A percentile compares a stretch with the other conserved stretches of the same genome.
Conservation (phyloP, 2,113 vertebrate genomes). For the Odobenus rosmarus region DNA sequence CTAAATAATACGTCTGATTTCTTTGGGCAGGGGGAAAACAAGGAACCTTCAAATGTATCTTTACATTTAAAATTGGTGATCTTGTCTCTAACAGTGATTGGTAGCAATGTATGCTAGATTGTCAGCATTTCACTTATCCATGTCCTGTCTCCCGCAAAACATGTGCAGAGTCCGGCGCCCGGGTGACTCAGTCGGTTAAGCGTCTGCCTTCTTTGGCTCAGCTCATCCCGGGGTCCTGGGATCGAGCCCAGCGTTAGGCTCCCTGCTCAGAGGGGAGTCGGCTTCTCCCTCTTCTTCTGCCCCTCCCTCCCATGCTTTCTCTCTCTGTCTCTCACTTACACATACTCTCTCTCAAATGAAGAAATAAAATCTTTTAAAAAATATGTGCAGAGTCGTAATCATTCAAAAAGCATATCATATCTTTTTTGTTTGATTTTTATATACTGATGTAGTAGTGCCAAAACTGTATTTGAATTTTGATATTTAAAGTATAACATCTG, state of each 20-base stretch:
- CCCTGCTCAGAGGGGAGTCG: not conserved
- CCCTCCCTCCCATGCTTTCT: not conserved
- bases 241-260: accelerated
- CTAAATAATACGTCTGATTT: not conserved
- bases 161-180: not conserved
- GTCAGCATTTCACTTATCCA: constrained; percentile 4
- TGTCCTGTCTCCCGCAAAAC: not conserved
- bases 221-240: not conserved
- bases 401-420: not conserved
- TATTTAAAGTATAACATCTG: not conserved
- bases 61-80: not conserved
- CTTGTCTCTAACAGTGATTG: not conserved
- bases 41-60: not conserved
- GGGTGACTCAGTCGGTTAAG: not conserved
- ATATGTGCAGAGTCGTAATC: not conserved
- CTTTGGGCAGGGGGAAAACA: not conserved
- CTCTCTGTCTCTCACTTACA: too few species aligned
- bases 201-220: not conserved
- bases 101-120: not conserved
- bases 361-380: not conserved
- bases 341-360: too few species aligned
- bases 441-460: not conserved
- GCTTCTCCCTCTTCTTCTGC: not conserved
- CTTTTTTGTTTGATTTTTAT: not conserved
- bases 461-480: constrained; percentile 40